Base-by-base conservation (phyloP, 2,888 invertebrate genomes). In the Malthinus seriepunctatus region DNA sequence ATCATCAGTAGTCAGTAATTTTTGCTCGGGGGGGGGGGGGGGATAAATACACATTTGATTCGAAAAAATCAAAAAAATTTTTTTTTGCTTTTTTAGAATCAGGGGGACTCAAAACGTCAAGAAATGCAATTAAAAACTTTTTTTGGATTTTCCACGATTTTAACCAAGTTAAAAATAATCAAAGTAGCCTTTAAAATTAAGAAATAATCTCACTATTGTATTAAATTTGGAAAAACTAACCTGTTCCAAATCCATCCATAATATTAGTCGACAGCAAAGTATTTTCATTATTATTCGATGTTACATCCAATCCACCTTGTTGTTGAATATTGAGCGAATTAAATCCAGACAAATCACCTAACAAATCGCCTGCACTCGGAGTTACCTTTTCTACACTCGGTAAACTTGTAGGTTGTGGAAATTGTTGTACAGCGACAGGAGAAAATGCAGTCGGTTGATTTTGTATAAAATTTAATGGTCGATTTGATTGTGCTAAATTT, bases 261-360 rank as follows among this genome's bases (percentile, higher is more conserved):
- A 69, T 59, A 60, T 65, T 64, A 47, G 45, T 51, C 1, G 63
- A 54, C 12, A 60, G 39, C 9, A 61, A 45, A 32, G 59, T 42
- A 42, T 51, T 60, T 14, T 55, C 50, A 51, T 67, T 67, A 34
- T 62, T 63, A 56, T 63, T 65, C 11, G 62, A 33, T 12, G 55
- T 57, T 15, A 32, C 50, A n/a, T 54, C 55, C 8, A 55, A 5
- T 11, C 42, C 51, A 11, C n/a, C 51, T 15, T 32, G 42, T 8
- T 32, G 53, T 32, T 62, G 60, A 23, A 76, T 64, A 61, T 51
- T 72, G 42, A 76, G 64, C 32, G 65, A 66, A 46, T 66, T 67
- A 50, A 77, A 74, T 23, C 71, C 73, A 4, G 68, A 63, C 6
- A 76, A 63, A 55, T 76, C 78, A 2, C 75, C 74, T 42, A 78